phyloP scores from a whole-genome alignment of 2,113 vertebrate genomes.

The Labeo rohita region DNA sequence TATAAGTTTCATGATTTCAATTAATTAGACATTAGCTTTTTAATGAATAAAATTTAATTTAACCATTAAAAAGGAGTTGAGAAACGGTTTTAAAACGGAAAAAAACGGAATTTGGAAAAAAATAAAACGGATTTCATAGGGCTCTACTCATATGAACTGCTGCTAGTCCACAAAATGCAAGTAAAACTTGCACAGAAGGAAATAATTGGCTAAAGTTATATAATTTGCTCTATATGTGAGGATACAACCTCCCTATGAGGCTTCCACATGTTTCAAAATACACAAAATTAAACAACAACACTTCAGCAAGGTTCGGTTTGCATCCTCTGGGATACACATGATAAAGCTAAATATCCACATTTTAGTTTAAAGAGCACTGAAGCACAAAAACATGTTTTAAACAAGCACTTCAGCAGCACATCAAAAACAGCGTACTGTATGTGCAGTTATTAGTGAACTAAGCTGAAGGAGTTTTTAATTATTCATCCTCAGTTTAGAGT shows the following conservation, averaged over 20 bases:
- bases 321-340: neutral
- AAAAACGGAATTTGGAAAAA: no score
- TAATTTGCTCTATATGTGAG: neutral
- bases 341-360: neutral
- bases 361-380: neutral
- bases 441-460: slow-evolving; percentile 45
- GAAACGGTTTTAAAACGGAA: no score
- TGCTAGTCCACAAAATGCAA: neutral
- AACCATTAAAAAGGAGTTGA: no score
- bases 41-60: no score
- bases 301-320: neutral
- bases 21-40: no score
- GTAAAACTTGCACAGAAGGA: neutral
- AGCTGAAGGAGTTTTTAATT: slow-evolving; percentile 49
- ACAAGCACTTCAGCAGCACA: slow-evolving; percentile 20
- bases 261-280: neutral
- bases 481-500: slow-evolving; percentile 59
- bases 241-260: neutral
- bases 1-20: no score
- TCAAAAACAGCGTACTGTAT: neutral
- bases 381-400: slow-evolving; percentile 22
- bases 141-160: neutral
- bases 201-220: neutral
- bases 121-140: no score
- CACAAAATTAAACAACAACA: neutral